phyloP scores from a whole-genome alignment of 2,113 vertebrate species.

The Danio rerio region GRCz12tu NC_133180.1:54064501-54065000 shows the following conservation, averaged over 20 bases:
- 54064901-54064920: no score
- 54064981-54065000: no score
- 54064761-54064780: no score
- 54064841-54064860: no score
- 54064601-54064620: conserved; percentile 38
- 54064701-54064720: background rate
- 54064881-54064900: no score
- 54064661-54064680: background rate
- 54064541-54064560: conserved; percentile 51
- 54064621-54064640: conserved; percentile 24
- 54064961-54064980: no score
- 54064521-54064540: conserved; percentile 18
- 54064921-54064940: no score
- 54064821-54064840: no score
- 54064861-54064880: no score
- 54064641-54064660: conserved; percentile 30
- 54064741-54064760: background rate
- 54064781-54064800: no score
- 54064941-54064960: no score
- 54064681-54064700: background rate
- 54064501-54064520: conserved; percentile 83
- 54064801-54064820: no score
- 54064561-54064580: conserved; percentile 83
- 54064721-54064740: background rate
- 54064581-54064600: conserved; percentile 76